Base-by-base conservation (phyloP, 2,888 invertebrate genomes). In the Apodemia zela region DNA sequence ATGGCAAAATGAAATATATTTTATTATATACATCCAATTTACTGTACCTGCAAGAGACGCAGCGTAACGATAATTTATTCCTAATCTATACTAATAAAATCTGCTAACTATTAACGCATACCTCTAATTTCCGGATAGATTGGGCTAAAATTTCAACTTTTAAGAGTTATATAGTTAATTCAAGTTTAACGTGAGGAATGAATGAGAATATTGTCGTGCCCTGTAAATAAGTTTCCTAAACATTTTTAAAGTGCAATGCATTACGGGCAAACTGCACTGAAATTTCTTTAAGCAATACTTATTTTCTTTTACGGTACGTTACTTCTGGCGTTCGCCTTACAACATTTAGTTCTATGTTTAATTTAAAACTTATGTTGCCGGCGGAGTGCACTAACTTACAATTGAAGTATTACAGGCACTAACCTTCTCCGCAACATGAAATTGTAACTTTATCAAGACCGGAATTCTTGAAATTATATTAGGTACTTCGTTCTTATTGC, bases 231-330 rank as follows among this genome's bases (percentile, higher is more conserved):
- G 21, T 38, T 42, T 54, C 60, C 59, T 60, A 67, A 67, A 64
- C 68, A 67, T 69, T 69, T 67, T 51, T 51, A 69, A 67, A 68
- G 67, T 63, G 68, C 67, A 66, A 63, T 68, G 65, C 68, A 65
- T 69, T 69, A 69, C 65, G 61, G 57, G 65, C 54, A 61, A 67
- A 67, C 65, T 67, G 67, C 64, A 65, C 67, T 61, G 66, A 67
- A 66, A 68, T 66, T 68, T 68, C 68, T 66, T 68, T 66, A 68
- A 66, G 66, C 67, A 67, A 67, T 68, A 68, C 66, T 69, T 68
- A 69, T 68, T 66, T 68, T 68, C 69, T 63, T 67, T 69, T 68
- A 67, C 68, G 66, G 65, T 65, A 65, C 62, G 65, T 64, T 64
- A 66, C 66, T 57, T 38, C 35, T 59, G 64, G 51, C 51, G 18